Conservation (phyloP, 2,797 vertebrate genomes). For the Scolopax rusticola region DNA sequence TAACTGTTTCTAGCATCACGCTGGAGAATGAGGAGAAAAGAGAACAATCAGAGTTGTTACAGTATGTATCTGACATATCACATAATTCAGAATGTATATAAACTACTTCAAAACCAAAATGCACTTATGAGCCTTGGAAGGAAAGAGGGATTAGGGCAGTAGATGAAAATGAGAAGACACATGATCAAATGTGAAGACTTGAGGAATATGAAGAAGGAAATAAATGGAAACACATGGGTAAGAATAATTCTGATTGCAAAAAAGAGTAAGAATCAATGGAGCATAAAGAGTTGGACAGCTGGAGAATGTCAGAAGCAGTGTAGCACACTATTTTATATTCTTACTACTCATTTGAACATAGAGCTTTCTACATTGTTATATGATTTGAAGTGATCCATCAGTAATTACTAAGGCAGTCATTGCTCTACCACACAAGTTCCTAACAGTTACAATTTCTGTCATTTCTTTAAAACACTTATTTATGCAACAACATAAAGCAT, state of each 20-base stretch:
- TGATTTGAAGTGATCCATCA: background rate
- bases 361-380: background rate
- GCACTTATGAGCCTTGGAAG: fast-evolving
- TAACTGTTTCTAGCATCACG: background rate
- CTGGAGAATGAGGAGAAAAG: background rate
- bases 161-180: background rate
- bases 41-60: background rate
- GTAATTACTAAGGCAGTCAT: background rate
- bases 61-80: background rate
- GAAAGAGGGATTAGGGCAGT: background rate
- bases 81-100: background rate
- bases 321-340: background rate
- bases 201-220: background rate
- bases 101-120: background rate
- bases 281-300: background rate
- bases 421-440: background rate
- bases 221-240: background rate
- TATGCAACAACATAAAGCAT: background rate
- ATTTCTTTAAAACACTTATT: background rate
- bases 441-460: background rate
- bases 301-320: background rate
- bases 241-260: background rate
- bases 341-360: background rate
- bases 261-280: background rate
- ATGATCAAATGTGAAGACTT: background rate